Evolutionary conservation across 1,140 invertebrate species (phyloP).

Genomic region (Atta colombica): DNA sequence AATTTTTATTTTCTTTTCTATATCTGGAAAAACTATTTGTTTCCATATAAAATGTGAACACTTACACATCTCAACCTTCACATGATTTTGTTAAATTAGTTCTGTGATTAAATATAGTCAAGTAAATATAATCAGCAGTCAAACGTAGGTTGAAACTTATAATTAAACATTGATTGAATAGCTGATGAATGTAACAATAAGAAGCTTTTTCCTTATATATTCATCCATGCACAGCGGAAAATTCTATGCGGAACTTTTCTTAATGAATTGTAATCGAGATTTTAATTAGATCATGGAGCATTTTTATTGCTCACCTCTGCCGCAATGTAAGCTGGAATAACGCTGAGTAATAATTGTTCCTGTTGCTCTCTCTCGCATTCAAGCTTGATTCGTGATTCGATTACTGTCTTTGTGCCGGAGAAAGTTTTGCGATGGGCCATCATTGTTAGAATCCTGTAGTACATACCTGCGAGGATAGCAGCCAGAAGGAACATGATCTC

Average conservation of each 20-base stretch:
- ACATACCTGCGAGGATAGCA: constrained; percentile 93
- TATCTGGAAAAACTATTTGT: not conserved
- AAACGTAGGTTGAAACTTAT: not conserved
- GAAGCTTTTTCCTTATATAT: not conserved
- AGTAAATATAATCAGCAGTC: not conserved
- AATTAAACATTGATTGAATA: constrained; percentile 30
- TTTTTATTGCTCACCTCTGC: constrained; percentile 90
- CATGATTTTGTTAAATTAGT: constrained; percentile 7
- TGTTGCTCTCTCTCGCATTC: constrained; percentile 97
- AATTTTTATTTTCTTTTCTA: not conserved
- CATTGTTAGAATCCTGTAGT: constrained; percentile 95
- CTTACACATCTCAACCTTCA: not conserved
- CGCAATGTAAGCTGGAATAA: constrained; percentile 97
- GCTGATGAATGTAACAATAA: not conserved
- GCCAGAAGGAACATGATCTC: constrained; percentile 92
- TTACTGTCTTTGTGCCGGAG: constrained; percentile 94
- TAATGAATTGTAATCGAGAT: constrained; percentile 12
- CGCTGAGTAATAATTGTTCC: constrained; percentile 95
- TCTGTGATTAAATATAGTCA: not conserved
- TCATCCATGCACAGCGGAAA: not conserved
- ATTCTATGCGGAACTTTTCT: not conserved
- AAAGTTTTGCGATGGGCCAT: constrained; percentile 94
- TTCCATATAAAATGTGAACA: not conserved
- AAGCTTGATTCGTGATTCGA: constrained; percentile 96
- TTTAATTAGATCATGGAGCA: constrained; percentile 26